Evolutionary conservation across 2,113 vertebrate genomes (phyloP), one percentile per base, ranked within the genome.

Genomic region (Indicator maculatus): DNA sequence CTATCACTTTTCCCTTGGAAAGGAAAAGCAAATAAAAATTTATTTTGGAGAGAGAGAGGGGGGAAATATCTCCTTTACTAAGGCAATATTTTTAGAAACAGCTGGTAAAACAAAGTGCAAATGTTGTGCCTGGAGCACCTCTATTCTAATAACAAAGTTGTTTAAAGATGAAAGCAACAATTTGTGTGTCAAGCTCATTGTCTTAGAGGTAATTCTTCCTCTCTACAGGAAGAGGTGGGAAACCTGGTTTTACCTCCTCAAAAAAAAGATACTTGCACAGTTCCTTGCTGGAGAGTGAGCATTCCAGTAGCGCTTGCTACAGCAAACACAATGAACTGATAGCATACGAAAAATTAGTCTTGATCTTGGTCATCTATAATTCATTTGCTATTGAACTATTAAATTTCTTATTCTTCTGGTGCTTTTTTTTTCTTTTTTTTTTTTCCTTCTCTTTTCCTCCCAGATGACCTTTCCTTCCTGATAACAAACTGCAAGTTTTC

Each of bases 101-200:
- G 95, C 96, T 97, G 96, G 92, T 96, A 93, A 96, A 97, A 96
- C 95, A 97, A 97, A 95, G 86, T 91, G 79, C 81, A 93, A 93
- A 96, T 94, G 91, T 82, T 93, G 70, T 88, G 96, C 97, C 92
- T 95, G 78, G 41, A 97, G 97, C 94, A 93, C 41, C 79, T 92
- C 82, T 95, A 67, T 79, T 96, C 82, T 95, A 96, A 94, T 81
- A 91, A 80, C 27, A 18, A 77, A 38, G 58, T 90, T 88, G 88
- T 92, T 97, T 95, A 97, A 96, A 96, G 95, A 95, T 93, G 80
- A 97, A 96, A 96, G 47, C 47, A 89, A 53, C 44, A 28, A 38
- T 85, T 90, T 88, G 63, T 71, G 59, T 83, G 89, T 91, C 67
- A 85, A 66, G 69, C 81, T 93, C 21, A 5, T 44, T 89, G 67